Percentiles rank a stretch among this genome's conserved stretches.
Evolutionary conservation across 2,797 vertebrate genomes (phyloP).

Genomic region (Apogon talboti): DNA sequence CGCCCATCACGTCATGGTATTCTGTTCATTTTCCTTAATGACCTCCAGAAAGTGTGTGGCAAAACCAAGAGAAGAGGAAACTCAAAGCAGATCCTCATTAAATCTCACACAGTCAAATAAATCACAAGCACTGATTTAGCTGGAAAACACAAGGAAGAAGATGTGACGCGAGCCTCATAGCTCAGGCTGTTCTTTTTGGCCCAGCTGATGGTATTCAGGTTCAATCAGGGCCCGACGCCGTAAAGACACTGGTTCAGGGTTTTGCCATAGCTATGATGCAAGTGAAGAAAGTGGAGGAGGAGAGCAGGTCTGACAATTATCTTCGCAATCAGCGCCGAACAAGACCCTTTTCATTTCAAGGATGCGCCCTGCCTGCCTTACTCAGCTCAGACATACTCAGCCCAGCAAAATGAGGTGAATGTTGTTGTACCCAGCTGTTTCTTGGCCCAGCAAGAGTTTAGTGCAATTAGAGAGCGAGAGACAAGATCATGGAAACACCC

Average conservation of each 20-base stretch:
- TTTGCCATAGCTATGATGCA: constrained; percentile 35
- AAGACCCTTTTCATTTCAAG: constrained; percentile 60
- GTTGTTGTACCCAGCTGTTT: constrained; percentile 59
- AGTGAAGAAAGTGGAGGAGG: constrained; percentile 19
- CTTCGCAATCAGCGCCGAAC: constrained; percentile 63
- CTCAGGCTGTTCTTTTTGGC: constrained; percentile 22
- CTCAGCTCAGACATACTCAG: constrained; percentile 35
- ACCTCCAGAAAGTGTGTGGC: constrained; percentile 57
- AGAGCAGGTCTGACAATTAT: constrained; percentile 47
- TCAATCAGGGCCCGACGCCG: constrained; percentile 16
- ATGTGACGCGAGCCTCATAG: constrained; percentile 31
- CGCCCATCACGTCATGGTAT: constrained; percentile 28
- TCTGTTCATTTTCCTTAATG: constrained; percentile 49
- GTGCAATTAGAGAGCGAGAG: constrained; percentile 65
- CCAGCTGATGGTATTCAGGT: constrained; percentile 12
- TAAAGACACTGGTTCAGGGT: constrained; percentile 8
- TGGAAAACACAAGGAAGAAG: constrained; percentile 23
- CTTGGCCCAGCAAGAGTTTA: constrained; percentile 45
- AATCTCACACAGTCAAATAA: constrained; percentile 60
- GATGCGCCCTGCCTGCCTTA: constrained; percentile 37
- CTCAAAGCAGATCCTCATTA: constrained; percentile 71
- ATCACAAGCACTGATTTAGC: constrained; percentile 54
- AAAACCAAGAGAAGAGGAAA: constrained; percentile 52
- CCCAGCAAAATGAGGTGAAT: constrained; percentile 54
- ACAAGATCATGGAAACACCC: constrained; percentile 72